Percentiles rank a stretch among this genome's conserved stretches.
phyloP scores from a whole-genome alignment of 2,888 invertebrate genomes.

The Trisateles emortualis region DNA sequence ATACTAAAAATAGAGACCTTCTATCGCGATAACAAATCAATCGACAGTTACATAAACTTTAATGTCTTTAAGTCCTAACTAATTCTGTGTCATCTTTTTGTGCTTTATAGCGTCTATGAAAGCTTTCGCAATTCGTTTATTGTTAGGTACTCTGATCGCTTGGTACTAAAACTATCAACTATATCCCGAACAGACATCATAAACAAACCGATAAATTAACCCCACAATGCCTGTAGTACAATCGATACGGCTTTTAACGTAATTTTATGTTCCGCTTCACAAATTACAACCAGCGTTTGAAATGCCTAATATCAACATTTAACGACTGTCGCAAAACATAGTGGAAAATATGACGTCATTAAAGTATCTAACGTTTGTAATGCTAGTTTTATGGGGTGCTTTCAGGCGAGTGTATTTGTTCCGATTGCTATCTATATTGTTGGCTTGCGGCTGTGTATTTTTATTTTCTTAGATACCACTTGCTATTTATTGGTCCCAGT shows the following conservation, averaged over 20 bases:
- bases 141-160: constrained; percentile 18
- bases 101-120: constrained; percentile 27
- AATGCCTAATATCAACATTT: constrained; percentile 54
- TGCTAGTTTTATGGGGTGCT: constrained; percentile 56
- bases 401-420: constrained; percentile 26
- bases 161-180: constrained; percentile 37
- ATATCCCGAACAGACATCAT: constrained; percentile 26
- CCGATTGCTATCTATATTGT: constrained; percentile 48
- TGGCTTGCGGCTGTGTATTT: constrained; percentile 31
- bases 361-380: constrained; percentile 56
- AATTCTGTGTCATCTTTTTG: constrained; percentile 9
- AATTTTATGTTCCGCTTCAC: constrained; percentile 57
- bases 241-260: constrained; percentile 48
- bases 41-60: background rate
- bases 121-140: constrained; percentile 29
- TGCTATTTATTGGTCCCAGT: no score
- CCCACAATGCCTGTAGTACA: constrained; percentile 34
- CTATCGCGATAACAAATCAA: background rate
- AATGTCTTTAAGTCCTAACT: background rate
- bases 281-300: constrained; percentile 49
- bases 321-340: constrained; percentile 59
- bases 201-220: constrained; percentile 46
- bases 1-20: background rate
- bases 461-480: constrained; percentile 23
- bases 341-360: constrained; percentile 65